Evolutionary conservation across 2,113 vertebrate genomes (phyloP).

Genomic region (Pampusana beccarii): DNA sequence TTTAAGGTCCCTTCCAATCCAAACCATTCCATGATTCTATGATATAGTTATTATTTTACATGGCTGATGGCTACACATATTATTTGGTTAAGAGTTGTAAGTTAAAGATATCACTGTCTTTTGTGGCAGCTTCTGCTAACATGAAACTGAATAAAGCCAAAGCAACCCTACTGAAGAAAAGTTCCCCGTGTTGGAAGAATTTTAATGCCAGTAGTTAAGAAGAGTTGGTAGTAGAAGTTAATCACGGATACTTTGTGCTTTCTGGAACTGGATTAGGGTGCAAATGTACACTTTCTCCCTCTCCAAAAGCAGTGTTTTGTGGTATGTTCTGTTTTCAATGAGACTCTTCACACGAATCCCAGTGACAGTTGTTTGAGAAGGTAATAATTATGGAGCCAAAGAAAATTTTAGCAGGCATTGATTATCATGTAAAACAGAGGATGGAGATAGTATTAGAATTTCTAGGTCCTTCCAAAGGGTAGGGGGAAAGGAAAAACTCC

Average conservation of each 20-base stretch:
- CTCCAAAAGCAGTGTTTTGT: neutral
- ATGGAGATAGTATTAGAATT: neutral
- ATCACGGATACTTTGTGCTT: neutral
- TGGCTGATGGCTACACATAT: neutral
- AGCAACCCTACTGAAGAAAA: neutral
- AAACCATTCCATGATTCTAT: no score
- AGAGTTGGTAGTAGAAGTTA: neutral
- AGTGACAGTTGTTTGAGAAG: neutral
- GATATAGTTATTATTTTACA: neutral
- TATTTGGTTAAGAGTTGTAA: neutral
- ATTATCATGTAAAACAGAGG: neutral
- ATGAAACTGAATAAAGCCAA: neutral
- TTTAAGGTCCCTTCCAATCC: no score
- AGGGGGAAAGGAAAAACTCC: neutral
- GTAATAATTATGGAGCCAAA: neutral
- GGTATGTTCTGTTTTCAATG: neutral
- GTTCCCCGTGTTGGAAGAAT: neutral
- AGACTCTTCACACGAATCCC: neutral
- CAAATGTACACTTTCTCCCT: neutral
- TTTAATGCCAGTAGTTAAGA: neutral
- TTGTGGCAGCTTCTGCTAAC: neutral
- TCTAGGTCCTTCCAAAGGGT: neutral
- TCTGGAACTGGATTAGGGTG: neutral
- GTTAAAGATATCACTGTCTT: neutral
- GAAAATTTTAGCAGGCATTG: neutral